Evolutionary conservation across 2,113 vertebrate species (phyloP).

Genomic region (Gnathonemus longibarbis): DNA sequence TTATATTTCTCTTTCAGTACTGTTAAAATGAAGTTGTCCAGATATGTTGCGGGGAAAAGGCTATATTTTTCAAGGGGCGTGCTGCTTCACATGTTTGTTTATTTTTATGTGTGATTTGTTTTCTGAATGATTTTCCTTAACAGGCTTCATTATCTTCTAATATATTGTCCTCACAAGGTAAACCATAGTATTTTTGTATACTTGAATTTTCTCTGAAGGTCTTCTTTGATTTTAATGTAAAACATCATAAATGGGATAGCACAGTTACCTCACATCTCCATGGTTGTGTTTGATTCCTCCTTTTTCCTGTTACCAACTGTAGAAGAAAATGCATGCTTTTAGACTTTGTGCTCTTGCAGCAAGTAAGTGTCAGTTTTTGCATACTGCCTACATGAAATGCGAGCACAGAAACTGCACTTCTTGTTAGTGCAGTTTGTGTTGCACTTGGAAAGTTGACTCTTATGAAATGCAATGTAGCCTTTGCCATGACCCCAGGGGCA

Average conservation of each 20-base stretch:
- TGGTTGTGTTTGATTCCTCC: background rate
- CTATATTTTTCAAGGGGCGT: background rate
- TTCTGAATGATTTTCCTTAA: background rate
- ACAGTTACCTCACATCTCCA: background rate
- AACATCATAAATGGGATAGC: background rate
- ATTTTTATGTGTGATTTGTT: background rate
- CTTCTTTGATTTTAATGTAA: background rate
- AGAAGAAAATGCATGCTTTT: background rate
- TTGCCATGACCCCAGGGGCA: background rate
- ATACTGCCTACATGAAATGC: background rate
- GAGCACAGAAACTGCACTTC: background rate
- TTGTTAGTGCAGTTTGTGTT: background rate
- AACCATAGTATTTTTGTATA: background rate
- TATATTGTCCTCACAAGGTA: background rate
- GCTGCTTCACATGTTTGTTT: background rate
- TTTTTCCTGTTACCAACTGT: background rate
- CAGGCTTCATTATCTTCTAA: background rate
- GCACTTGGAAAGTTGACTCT: background rate
- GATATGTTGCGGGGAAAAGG: background rate
- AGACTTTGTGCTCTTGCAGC: background rate
- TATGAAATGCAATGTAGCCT: background rate
- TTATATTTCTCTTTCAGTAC: background rate
- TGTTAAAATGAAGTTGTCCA: background rate
- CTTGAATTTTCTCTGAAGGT: background rate
- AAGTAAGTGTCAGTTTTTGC: conserved; percentile 42